Conservation (phyloP, 2,797 vertebrate genomes). For the Chaunax sp. region DNA sequence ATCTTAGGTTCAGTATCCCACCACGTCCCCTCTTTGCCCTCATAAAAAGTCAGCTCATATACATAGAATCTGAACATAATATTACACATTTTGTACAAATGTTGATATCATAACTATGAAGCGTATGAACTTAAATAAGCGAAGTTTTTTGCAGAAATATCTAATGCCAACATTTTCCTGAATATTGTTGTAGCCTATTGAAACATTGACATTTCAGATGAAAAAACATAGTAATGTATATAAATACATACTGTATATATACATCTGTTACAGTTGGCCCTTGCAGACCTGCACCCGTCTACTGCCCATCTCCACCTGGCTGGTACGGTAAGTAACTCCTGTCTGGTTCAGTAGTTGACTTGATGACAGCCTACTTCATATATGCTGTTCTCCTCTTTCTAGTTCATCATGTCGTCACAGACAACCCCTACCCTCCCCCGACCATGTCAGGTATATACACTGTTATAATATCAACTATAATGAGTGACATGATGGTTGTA, state of each 20-base stretch:
- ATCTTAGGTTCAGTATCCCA: too few species aligned
- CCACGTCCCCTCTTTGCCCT: too few species aligned
- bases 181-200: too few species aligned
- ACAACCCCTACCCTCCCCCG: conserved; percentile 83
- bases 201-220: too few species aligned
- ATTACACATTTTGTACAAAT: too few species aligned
- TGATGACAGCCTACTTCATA: not conserved
- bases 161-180: too few species aligned
- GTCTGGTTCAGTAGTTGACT: conserved; percentile 18
- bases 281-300: conserved; percentile 83
- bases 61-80: too few species aligned
- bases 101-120: too few species aligned
- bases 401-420: conserved; percentile 88
- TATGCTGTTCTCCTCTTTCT: conserved; percentile 29
- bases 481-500: not conserved
- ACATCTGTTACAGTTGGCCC: conserved; percentile 62
- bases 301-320: conserved; percentile 84
- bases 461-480: not conserved
- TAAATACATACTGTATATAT: not conserved
- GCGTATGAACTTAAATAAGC: too few species aligned
- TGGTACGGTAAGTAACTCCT: conserved; percentile 75
- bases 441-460: conserved; percentile 75
- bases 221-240: too few species aligned
- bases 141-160: too few species aligned
- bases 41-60: too few species aligned